Percentiles rank a stretch among this genome's conserved stretches.
phyloP scores from a whole-genome alignment of 2,113 vertebrate species.

The Elachura formosa region DNA sequence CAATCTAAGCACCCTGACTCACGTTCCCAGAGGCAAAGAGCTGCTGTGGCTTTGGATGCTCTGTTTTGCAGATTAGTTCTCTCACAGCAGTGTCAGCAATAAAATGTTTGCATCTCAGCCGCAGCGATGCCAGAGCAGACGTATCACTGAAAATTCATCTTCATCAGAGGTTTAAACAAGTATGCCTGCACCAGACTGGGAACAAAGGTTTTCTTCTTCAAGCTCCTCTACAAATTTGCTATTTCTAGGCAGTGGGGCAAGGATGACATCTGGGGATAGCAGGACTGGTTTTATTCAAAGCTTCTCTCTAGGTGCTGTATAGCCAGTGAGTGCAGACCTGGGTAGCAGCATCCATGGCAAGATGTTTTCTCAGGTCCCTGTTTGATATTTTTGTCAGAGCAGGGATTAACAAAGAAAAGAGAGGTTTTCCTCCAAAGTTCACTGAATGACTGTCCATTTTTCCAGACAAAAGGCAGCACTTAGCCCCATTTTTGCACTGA shows the following conservation, averaged over 20 bases:
- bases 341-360: neutral
- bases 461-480: neutral
- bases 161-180: neutral
- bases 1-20: constrained; percentile 26
- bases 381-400: neutral
- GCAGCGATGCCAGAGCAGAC: neutral
- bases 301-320: neutral
- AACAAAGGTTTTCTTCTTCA: neutral
- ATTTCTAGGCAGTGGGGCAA: neutral
- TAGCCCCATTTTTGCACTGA: neutral
- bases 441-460: neutral
- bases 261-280: neutral
- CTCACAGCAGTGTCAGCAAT: constrained; percentile 2
- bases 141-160: neutral
- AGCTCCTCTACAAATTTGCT: neutral
- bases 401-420: neutral
- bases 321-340: neutral
- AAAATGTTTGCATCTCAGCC: neutral
- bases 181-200: rapidly evolving
- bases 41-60: constrained; percentile 13
- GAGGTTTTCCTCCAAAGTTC: neutral
- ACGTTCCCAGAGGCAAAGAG: neutral
- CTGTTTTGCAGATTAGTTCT: constrained; percentile 20
- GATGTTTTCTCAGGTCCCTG: neutral
- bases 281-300: neutral